Base-by-base conservation (phyloP, 2,888 invertebrate genomes). In the Fissipunctia ypsillon region DNA sequence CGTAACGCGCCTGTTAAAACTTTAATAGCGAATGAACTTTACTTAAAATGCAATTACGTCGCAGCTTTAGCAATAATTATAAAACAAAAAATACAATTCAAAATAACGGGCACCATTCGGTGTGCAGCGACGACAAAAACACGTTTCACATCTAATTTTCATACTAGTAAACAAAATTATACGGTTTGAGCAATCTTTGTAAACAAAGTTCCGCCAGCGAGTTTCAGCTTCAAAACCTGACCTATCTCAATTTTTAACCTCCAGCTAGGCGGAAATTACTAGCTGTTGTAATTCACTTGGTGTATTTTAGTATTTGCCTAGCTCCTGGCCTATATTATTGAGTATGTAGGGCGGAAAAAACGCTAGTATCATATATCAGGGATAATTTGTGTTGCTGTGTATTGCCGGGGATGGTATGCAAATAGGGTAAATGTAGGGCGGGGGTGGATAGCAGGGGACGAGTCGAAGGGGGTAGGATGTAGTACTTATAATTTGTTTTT, bases 311-410 rank as follows among this genome's bases (percentile, higher is more conserved):
- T 28, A 16, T 25, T 3, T n/a, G 7, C 19, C 64, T 14, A 25
- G 25, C 84, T 84, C 73, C 59, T 72, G 50, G 75, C 31, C 78
- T 84, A 81, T 76, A 64, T 70, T 71, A 71, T 61, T 50, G 59
- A 75, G 70, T 68, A 79, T 54, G 63, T 77, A 64, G 69, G 76
- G 45, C 64, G 69, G 35, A 50, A 75, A 82, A 82, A 73, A 71
- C 54, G n/a, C 43, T 31, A 45, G 65, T 69, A 73, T 84, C 81
- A 78, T 84, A 81, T 79, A 81, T 84, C 73, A 86, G 66, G n/a
- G 63, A 86, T 84, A 84, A 84, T 82, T 84, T 82, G 84, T 78
- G 71, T 76, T 81, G 67, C 71, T 75, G 60, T 75, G 73, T 84
- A 72, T 74, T 80, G 65, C 57, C 50, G 71, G 61, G 78, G 73